These are phyloP conservation scores for Potamilus streckersoni DNA, from an alignment of 1,140 invertebrate genomes.

Conservation along the genomic window DNA sequence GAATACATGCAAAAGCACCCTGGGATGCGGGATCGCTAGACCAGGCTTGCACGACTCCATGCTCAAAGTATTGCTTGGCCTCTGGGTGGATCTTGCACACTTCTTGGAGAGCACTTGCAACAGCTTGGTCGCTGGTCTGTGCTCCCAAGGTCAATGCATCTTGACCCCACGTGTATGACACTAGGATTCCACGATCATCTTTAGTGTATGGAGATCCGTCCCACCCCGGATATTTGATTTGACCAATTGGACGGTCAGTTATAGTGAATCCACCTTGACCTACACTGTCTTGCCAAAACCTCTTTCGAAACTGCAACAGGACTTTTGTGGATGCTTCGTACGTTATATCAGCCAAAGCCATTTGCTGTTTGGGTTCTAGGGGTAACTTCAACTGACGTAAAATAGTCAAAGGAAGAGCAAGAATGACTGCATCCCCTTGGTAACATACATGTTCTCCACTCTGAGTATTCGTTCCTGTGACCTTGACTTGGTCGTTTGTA, in stretches of 20 bases:
- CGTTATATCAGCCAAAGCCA: constrained; percentile 19
- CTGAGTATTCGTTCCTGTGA: no score
- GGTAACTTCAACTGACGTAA: constrained; percentile 29
- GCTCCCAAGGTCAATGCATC: constrained; percentile 26
- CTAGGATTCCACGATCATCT: constrained; percentile 27
- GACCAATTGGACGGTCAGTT: constrained; percentile 31
- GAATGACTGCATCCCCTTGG: constrained; percentile 30
- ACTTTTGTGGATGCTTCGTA: constrained; percentile 32
- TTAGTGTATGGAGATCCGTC: constrained; percentile 6
- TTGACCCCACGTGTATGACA: constrained; percentile 28
- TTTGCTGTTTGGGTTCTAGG: neutral
- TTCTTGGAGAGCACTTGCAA: constrained; percentile 33
- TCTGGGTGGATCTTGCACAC: constrained; percentile 37
- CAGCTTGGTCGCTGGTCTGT: constrained; percentile 18
- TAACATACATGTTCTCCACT: constrained; percentile 13
- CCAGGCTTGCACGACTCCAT: constrained; percentile 36
- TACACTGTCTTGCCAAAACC: constrained; percentile 38
- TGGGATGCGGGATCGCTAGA: constrained; percentile 24
- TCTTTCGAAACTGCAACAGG: constrained; percentile 25
- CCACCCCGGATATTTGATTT: constrained; percentile 27
- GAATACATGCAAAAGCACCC: constrained; percentile 21
- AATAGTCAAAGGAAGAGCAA: constrained; percentile 30
- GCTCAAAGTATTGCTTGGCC: constrained; percentile 31
- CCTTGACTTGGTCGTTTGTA: no score
- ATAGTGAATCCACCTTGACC: constrained; percentile 33